A percentile compares a stretch with the other conserved stretches of the same genome.
Evolutionary conservation across 2,888 invertebrate genomes (phyloP).

Genomic region (Antheraea yamamai): DNA sequence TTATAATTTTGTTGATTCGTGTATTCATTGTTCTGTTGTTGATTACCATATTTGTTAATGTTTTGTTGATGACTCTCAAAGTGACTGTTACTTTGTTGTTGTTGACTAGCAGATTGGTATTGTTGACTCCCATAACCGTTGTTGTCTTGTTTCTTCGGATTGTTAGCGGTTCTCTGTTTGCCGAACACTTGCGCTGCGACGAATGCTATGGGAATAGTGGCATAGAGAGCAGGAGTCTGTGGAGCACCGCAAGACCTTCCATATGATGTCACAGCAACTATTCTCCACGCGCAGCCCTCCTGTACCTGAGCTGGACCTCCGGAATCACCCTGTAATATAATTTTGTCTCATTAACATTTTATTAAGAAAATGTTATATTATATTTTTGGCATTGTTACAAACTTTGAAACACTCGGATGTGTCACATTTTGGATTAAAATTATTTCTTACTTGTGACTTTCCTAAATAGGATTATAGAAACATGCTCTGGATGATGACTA

Average conservation of each 20-base stretch:
- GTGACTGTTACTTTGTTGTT: background rate
- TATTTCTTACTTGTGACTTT: too few species aligned
- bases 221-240: slow-evolving; percentile 68
- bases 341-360: background rate
- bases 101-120: slow-evolving; percentile 8
- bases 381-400: too few species aligned
- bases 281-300: slow-evolving; percentile 69
- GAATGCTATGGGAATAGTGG: slow-evolving; percentile 47
- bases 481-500: too few species aligned
- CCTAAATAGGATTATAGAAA: too few species aligned
- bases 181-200: slow-evolving; percentile 43
- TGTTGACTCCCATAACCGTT: slow-evolving; percentile 3
- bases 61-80: slow-evolving; percentile 12
- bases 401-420: too few species aligned
- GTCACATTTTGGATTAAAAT: too few species aligned
- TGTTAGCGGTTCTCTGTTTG: slow-evolving; percentile 16
- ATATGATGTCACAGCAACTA: slow-evolving; percentile 68
- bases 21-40: slow-evolving; percentile 9
- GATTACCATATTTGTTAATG: slow-evolving; percentile 6
- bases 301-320: slow-evolving; percentile 71
- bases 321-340: slow-evolving; percentile 65
- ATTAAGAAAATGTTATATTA: background rate
- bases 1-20: too few species aligned
- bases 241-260: slow-evolving; percentile 69
- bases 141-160: slow-evolving; percentile 7